Evolutionary conservation across 2,888 invertebrate genomes (phyloP).

Genomic region (Amphipoea oculea): DNA sequence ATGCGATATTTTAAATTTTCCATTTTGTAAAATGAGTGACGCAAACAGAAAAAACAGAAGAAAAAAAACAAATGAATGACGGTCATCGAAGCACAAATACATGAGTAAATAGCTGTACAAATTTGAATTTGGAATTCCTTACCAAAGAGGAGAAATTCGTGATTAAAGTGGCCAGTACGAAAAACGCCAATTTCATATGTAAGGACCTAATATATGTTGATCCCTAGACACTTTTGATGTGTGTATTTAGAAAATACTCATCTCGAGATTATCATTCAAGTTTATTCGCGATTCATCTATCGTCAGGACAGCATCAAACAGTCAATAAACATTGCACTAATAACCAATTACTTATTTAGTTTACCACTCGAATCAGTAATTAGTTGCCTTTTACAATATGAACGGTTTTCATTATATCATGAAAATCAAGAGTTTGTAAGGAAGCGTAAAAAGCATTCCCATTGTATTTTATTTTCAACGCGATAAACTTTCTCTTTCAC

Average conservation of each 20-base stretch:
- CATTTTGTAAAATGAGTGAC: no score
- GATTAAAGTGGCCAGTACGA: no score
- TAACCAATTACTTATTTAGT: not conserved
- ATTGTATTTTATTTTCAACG: slow-evolving; percentile 15
- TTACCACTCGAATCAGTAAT: not conserved
- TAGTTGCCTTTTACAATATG: not conserved
- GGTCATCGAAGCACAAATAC: no score
- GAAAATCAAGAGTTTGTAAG: not conserved
- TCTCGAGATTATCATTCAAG: not conserved
- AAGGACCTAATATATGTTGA: no score
- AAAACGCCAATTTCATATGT: no score
- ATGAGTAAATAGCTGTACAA: no score
- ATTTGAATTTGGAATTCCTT: no score
- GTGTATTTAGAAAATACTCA: not conserved
- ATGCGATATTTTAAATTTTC: no score
- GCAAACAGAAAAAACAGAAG: no score
- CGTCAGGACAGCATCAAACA: not conserved
- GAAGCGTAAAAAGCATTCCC: not conserved
- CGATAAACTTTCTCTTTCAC: slow-evolving; percentile 16
- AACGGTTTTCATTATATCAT: not conserved
- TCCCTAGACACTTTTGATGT: no score
- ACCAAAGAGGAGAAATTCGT: no score
- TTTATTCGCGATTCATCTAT: not conserved
- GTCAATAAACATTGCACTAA: not conserved
- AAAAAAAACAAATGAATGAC: no score